Evolutionary conservation across 2,797 vertebrate species (phyloP).

Genomic region (Champsocephalus gunnari): DNA sequence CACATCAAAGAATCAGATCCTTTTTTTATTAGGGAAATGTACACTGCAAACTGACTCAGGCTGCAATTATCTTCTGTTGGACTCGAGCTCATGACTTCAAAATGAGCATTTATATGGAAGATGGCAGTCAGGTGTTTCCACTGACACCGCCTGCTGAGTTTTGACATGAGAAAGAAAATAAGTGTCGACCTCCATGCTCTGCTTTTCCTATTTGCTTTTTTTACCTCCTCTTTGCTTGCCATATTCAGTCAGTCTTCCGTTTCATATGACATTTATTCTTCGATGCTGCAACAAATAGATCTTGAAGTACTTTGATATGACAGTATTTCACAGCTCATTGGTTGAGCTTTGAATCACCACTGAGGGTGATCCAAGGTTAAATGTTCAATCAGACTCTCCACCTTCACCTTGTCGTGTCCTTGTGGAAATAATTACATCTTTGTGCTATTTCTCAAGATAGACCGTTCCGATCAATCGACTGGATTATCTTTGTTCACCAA

Average conservation of each 20-base stretch:
- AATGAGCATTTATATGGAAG: conserved; percentile 55
- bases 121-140: conserved; percentile 47
- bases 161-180: conserved; percentile 53
- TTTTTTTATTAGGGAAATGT: conserved; percentile 60
- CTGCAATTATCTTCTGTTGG: conserved; percentile 50
- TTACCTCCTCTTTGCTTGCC: conserved; percentile 6
- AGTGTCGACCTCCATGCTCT: conserved; percentile 31
- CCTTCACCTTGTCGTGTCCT: conserved; percentile 47
- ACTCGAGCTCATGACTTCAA: conserved; percentile 55
- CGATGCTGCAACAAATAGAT: conserved; percentile 39
- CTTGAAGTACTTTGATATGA: conserved; percentile 22
- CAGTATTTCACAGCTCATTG: conserved; percentile 24
- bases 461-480: conserved; percentile 56
- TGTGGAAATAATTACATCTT: conserved; percentile 54
- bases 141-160: conserved; percentile 58
- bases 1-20: conserved; percentile 67
- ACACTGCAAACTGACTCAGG: conserved; percentile 55
- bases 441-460: conserved; percentile 20
- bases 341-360: conserved; percentile 13
- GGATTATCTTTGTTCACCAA: conserved; percentile 42
- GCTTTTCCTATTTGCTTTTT: conserved; percentile 29
- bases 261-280: conserved; percentile 36
- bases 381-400: conserved; percentile 35
- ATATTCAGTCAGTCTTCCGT: conserved; percentile 30
- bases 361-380: conserved; percentile 52